Percentiles rank a stretch among this genome's conserved stretches.
Evolutionary conservation across 1,140 invertebrate genomes (phyloP).

Genomic region (Panonychus citri): DNA sequence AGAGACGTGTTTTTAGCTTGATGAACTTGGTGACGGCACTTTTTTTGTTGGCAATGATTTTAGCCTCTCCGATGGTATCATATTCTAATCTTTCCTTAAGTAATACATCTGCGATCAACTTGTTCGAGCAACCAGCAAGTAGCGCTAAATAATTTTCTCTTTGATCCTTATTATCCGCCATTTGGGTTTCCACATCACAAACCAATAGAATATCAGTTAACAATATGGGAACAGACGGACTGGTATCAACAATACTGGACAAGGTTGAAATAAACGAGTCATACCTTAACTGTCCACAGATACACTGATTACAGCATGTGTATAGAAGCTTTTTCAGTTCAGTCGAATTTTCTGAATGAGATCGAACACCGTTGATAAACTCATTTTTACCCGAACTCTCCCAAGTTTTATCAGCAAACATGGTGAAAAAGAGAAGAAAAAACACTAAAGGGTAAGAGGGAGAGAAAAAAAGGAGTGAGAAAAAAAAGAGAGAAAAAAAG

Average conservation of each 20-base stretch:
- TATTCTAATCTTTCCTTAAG: slow-evolving; percentile 78
- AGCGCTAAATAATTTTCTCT: slow-evolving; percentile 46
- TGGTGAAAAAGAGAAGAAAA: neutral
- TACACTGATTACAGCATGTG: slow-evolving; percentile 16
- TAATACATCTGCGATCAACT: slow-evolving; percentile 55
- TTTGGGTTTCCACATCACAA: slow-evolving; percentile 42
- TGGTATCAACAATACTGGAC: slow-evolving; percentile 19
- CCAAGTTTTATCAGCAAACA: neutral
- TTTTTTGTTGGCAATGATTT: slow-evolving; percentile 68
- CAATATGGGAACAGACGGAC: slow-evolving; percentile 13
- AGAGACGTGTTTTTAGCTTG: slow-evolving; percentile 74
- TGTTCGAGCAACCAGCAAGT: slow-evolving; percentile 32
- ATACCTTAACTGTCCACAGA: slow-evolving; percentile 19
- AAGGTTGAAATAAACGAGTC: slow-evolving; percentile 19
- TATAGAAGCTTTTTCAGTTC: neutral
- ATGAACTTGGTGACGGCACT: slow-evolving; percentile 86
- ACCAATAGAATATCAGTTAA: slow-evolving; percentile 20
- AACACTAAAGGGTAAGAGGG: neutral
- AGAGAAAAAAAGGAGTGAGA: neutral
- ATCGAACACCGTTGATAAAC: neutral
- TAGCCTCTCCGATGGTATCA: slow-evolving; percentile 70
- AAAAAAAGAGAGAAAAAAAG: neutral
- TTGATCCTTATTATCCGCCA: slow-evolving; percentile 26
- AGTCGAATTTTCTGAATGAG: neutral
- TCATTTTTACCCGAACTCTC: neutral